These are phyloP conservation scores for Nesospiza acunhae DNA, from an alignment of 2,113 vertebrate species.

Conservation along the genomic window DNA sequence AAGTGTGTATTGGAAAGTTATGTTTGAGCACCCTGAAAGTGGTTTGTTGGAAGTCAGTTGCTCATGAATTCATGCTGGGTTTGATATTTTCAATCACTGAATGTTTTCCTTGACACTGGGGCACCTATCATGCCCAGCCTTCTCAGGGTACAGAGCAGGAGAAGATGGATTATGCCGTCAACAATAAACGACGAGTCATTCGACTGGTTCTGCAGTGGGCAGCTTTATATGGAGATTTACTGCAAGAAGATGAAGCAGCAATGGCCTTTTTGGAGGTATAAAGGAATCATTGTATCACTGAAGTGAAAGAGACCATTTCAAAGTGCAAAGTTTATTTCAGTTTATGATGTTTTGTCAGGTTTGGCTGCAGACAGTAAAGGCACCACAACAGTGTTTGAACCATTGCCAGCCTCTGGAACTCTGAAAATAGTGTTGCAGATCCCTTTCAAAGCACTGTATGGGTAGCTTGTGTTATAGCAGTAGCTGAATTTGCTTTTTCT, in stretches of 20 bases:
- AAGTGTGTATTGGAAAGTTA: background rate
- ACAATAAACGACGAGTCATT: conserved; percentile 92
- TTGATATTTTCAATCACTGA: background rate
- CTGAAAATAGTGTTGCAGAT: background rate
- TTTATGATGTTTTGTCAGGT: background rate
- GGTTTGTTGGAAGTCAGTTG: background rate
- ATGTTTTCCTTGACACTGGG: conserved; percentile 81
- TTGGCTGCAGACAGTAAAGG: background rate
- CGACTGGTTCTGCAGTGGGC: conserved; percentile 92
- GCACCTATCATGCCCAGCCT: conserved; percentile 92
- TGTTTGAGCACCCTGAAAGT: background rate
- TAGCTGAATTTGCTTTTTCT: background rate
- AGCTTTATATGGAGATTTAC: conserved; percentile 81
- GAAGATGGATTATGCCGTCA: conserved; percentile 93
- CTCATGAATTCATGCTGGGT: background rate
- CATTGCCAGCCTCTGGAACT: background rate
- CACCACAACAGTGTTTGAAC: background rate
- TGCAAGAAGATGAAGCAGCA: conserved; percentile 89
- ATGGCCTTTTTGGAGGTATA: conserved; percentile 89
- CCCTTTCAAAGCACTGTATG: background rate
- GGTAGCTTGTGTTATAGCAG: background rate
- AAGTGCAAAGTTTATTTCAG: background rate
- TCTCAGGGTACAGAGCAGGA: conserved; percentile 96
- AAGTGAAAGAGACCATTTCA: background rate
- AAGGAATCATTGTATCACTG: background rate